A percentile compares a stretch with the other conserved stretches of the same genome.
Conservation (phyloP, 2,113 vertebrate genomes). For the Pomatorhinus ruficollis region DNA sequence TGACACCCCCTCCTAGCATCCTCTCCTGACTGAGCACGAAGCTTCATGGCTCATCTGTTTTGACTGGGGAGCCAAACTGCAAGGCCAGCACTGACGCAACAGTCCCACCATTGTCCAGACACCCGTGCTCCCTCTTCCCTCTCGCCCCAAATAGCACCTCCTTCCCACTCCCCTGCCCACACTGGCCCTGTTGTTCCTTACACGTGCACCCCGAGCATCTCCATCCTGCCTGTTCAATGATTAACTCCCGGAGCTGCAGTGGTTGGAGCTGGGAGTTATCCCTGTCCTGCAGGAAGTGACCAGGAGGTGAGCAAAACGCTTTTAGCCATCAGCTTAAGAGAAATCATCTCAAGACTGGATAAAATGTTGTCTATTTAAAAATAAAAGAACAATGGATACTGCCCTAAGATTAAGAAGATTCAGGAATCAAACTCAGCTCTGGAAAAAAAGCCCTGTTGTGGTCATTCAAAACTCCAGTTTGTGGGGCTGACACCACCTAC, state of each 20-base stretch:
- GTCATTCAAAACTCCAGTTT: background rate
- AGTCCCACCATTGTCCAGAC: background rate
- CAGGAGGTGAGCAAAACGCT: background rate
- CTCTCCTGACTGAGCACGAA: background rate
- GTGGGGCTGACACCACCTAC: background rate
- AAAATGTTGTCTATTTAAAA: background rate
- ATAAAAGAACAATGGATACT: background rate
- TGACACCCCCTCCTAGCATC: background rate
- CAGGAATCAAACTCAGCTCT: background rate
- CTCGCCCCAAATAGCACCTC: background rate
- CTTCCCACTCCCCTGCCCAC: background rate
- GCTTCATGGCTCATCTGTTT: constrained; percentile 56
- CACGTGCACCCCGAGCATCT: background rate
- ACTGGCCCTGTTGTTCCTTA: background rate
- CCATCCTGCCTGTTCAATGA: background rate
- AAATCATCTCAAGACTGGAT: background rate
- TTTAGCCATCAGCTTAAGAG: background rate
- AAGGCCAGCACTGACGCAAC: constrained; percentile 40
- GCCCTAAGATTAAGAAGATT: background rate
- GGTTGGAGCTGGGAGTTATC: background rate
- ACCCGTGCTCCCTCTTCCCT: background rate
- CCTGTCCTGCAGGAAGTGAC: background rate
- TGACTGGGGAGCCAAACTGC: constrained; percentile 45
- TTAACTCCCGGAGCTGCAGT: background rate
- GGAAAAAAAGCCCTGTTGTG: background rate